Base-by-base conservation (phyloP, 2,797 vertebrate species). In the Chiloscyllium punctatum region DNA sequence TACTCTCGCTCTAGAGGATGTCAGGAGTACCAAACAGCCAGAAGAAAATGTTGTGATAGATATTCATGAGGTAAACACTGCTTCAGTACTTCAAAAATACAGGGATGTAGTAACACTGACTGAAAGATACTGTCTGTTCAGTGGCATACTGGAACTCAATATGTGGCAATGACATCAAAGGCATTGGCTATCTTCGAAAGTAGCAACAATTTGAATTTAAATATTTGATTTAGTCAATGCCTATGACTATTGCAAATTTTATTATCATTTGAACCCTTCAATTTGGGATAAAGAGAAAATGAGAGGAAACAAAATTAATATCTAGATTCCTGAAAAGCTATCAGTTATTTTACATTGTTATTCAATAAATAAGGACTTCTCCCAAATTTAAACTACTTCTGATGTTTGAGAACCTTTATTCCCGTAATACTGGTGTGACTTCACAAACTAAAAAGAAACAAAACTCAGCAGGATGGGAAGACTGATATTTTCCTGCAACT, bases 11-110 rank as follows among this genome's bases (percentile, higher is more conserved):
- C 97, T 99, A 96, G 98, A 99, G 97, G 98, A 99, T 0, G 98
- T 99, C 53, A 98, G 99, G 96, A 99, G 99, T 97, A 98, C 99
- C 1, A 98, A 98, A 96, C 99, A 99, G 96, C 98, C 99, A 0
- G 99, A 99, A 96, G 99, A 98, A 96, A 98, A 97, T 0, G 98
- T 99, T 95, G 97, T 99, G 95, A 98, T 99, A 30, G 99, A 99
- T 96, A 98, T 99, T 96, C 98, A 99, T 2, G 99, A 99, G 99
- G 99, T 99, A 97, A 96, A 77, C 18, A 15, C 15, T 53, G 16
- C 94, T 95, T 94, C 71, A 74, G 25, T 74, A 33, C 48, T 95
- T 91, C 16, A 92, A 25, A 69, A 18, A 8, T 21, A 23, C 0
- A 23, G 62, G 66, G 90, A 25, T 68, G n/a, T n/a, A 5, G 42